Base-by-base conservation (phyloP, 2,113 vertebrate genomes). In the Paratilapia polleni region DNA sequence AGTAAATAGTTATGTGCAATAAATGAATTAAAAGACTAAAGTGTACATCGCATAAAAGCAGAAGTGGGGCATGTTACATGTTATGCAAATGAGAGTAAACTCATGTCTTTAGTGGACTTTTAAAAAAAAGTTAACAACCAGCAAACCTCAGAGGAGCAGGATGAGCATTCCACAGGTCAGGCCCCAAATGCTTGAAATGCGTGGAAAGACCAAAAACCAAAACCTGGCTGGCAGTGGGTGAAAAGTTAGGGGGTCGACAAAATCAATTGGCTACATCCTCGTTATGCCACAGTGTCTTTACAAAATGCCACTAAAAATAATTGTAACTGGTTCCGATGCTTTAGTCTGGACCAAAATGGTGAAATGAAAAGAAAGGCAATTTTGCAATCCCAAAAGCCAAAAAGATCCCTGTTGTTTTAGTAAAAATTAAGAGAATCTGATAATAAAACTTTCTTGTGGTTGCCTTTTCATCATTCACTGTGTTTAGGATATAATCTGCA, bases 401-500 rank as follows among this genome's bases (percentile, higher is more conserved):
- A 74, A 41, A 31, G 47, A 57, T 61, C 36, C 31, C n/a, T 36
- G 58, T 31, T 81, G 41, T 61, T 34, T 47, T 38, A 9, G 70
- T 13, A 74, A 66, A 58, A 73, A 73, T 62, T n/a, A 24, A 58
- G 20, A 60, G n/a, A 13, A 74, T 82, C 62, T 73, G 41, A 54
- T 54, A 7, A 19, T 77, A 73, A 63, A 78, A 78, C 41, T 78
- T 74, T n/a, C 26, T 57, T 14, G 26, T 20, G 41, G 54, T 26
- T 61, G 34, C 24, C 34, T 84, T 80, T 80, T 58, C 59, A 38
- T 84, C 77, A 41, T 22, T 75, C 52, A 6, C 1, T 78, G 41
- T 83, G 49, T 76, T 83, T 19, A 47, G 12, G 77, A 54, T 74
- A 75, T 22, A 88, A 81, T 84, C 76, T 78, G 54, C 73, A 80